These are phyloP conservation scores for Acomys russatus DNA, from an alignment of 2,797 vertebrate genomes.

Conservation along the genomic window DNA sequence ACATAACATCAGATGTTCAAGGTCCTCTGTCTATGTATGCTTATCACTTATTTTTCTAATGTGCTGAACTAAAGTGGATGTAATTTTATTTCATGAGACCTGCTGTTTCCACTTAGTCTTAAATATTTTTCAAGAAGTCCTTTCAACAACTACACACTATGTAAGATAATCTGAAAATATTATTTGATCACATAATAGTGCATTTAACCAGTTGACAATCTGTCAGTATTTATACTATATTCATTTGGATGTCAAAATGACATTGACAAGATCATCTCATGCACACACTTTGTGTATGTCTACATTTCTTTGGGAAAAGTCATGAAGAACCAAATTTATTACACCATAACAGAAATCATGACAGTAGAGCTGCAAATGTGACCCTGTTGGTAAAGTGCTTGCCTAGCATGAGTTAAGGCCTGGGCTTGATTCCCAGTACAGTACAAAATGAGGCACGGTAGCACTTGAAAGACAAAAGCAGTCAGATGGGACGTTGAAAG, in stretches of 20 bases:
- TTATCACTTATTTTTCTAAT: background rate
- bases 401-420: no score
- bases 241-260: slow-evolving; percentile 32
- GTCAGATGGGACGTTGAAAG: background rate
- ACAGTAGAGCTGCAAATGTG: background rate
- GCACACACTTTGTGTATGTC: background rate
- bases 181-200: background rate
- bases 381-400: background rate
- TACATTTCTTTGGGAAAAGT: background rate
- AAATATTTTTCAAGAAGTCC: slow-evolving; percentile 22
- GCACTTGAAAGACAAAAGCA: background rate
- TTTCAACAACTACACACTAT: background rate
- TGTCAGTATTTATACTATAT: slow-evolving; percentile 14
- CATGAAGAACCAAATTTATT: background rate
- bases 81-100: slow-evolving; percentile 23
- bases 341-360: background rate
- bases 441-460: background rate
- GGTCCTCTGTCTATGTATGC: background rate
- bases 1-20: background rate
- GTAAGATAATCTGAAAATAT: background rate
- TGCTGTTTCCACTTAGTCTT: slow-evolving; percentile 23
- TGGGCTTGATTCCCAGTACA: background rate
- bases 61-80: background rate
- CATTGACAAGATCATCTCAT: background rate
- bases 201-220: background rate